These are phyloP conservation scores for Odocoileus virginianus DNA, from an alignment of 2,113 vertebrate species.

Conservation along the genomic window DNA sequence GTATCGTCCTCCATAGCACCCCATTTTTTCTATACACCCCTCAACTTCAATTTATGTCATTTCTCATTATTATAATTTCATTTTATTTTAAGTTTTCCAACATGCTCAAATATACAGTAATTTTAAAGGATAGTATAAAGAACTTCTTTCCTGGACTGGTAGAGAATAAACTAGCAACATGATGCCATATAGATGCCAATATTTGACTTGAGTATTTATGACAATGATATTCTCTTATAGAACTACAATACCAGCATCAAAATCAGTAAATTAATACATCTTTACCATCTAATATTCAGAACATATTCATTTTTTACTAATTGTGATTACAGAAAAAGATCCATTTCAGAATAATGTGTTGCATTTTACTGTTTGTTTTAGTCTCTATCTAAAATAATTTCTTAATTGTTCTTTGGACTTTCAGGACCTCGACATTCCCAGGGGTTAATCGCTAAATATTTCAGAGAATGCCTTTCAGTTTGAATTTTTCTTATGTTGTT, in stretches of 20 bases:
- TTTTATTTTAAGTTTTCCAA: neutral
- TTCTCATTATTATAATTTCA: neutral
- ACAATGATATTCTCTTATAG: neutral
- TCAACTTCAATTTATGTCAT: neutral
- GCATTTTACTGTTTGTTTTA: neutral
- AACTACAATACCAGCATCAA: neutral
- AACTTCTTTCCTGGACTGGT: neutral
- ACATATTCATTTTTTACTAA: neutral
- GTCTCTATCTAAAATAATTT: neutral
- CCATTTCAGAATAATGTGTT: neutral
- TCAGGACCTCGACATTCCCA: neutral
- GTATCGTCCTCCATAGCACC: accelerated
- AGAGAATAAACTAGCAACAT: neutral
- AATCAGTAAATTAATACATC: neutral
- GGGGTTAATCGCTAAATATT: neutral
- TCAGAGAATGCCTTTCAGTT: neutral
- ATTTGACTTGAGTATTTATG: neutral
- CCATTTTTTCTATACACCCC: neutral
- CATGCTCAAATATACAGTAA: neutral
- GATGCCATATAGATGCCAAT: neutral
- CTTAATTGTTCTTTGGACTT: neutral
- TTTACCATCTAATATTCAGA: neutral
- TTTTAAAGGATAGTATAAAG: neutral
- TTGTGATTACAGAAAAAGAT: neutral
- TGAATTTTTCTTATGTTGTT: neutral